Conservation (phyloP, 2,113 vertebrate species). For the Cephalopholis sonnerati region DNA sequence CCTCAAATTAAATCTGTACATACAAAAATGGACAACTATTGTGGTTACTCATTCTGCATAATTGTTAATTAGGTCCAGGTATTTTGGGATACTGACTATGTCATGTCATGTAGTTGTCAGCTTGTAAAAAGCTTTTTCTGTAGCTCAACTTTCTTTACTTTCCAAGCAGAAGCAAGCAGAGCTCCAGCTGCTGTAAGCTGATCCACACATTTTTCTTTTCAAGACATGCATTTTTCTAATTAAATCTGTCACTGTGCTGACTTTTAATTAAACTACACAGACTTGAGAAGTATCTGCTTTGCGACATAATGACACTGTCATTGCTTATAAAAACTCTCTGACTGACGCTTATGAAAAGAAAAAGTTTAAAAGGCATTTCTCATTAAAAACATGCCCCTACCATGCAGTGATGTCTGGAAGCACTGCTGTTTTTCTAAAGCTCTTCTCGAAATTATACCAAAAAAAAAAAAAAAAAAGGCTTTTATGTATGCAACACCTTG, state of each 20-base stretch:
- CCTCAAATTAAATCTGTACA: no score
- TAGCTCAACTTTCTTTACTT: slow-evolving; percentile 12
- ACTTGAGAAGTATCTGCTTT: slow-evolving; percentile 42
- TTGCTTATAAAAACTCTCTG: slow-evolving; percentile 43
- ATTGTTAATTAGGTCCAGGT: not conserved
- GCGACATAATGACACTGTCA: slow-evolving; percentile 39
- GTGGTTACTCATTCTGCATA: not conserved
- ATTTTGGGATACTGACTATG: slow-evolving; percentile 1
- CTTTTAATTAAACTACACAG: slow-evolving; percentile 58
- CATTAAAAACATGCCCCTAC: slow-evolving; percentile 53
- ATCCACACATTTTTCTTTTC: slow-evolving; percentile 35
- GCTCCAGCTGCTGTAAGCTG: slow-evolving; percentile 1
- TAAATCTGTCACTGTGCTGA: slow-evolving; percentile 43
- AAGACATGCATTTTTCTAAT: slow-evolving; percentile 49
- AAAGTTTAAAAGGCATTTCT: slow-evolving; percentile 49
- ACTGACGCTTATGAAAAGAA: slow-evolving; percentile 46
- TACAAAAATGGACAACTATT: no score
- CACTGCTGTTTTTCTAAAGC: slow-evolving; percentile 51
- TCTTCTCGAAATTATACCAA: slow-evolving; percentile 13
- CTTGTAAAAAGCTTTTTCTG: slow-evolving; percentile 15
- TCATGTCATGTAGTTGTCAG: not conserved
- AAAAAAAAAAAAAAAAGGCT: slow-evolving; percentile 37
- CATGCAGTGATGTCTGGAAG: slow-evolving; percentile 52
- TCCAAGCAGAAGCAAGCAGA: not conserved
- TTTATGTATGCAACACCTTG: slow-evolving; percentile 75